phyloP scores from a whole-genome alignment of 1,140 invertebrate species.

The Hypsibius dujardini region DNA sequence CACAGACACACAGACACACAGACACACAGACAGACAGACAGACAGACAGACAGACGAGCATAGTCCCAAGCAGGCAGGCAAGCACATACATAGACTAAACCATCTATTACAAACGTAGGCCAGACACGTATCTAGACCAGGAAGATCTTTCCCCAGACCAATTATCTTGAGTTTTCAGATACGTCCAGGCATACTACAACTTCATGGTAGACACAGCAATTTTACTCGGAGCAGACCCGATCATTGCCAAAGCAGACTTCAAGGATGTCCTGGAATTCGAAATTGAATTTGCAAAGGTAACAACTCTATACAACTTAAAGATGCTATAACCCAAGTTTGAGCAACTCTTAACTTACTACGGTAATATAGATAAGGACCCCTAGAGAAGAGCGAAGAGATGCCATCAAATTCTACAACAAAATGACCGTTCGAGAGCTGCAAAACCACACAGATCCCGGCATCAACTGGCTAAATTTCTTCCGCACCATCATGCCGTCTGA shows the following conservation, averaged over 20 bases:
- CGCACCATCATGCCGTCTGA: constrained; percentile 48
- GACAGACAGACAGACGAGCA: too few species aligned
- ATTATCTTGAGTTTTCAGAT: neutral
- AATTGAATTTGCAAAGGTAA: constrained; percentile 75
- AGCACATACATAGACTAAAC: too few species aligned
- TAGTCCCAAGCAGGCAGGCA: too few species aligned
- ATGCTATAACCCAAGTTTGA: too few species aligned
- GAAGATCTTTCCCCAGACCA: too few species aligned
- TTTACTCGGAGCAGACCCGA: constrained; percentile 58
- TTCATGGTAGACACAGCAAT: constrained; percentile 54
- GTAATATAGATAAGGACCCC: constrained; percentile 40
- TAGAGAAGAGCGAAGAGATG: constrained; percentile 71
- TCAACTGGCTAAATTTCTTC: constrained; percentile 63
- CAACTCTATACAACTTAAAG: constrained; percentile 25
- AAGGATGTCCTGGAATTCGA: constrained; percentile 71
- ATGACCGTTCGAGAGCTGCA: constrained; percentile 60
- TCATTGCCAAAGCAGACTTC: constrained; percentile 51
- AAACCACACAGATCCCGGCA: constrained; percentile 33
- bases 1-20: too few species aligned
- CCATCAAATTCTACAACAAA: constrained; percentile 71
- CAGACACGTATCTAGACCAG: constrained; percentile 59
- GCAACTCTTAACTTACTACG: too few species aligned
- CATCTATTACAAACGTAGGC: constrained; percentile 34
- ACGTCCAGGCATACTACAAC: constrained; percentile 33
- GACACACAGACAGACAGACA: too few species aligned